Conservation (phyloP, 2,113 vertebrate species). For the Gnathonemus echidnorhynchus region DNA sequence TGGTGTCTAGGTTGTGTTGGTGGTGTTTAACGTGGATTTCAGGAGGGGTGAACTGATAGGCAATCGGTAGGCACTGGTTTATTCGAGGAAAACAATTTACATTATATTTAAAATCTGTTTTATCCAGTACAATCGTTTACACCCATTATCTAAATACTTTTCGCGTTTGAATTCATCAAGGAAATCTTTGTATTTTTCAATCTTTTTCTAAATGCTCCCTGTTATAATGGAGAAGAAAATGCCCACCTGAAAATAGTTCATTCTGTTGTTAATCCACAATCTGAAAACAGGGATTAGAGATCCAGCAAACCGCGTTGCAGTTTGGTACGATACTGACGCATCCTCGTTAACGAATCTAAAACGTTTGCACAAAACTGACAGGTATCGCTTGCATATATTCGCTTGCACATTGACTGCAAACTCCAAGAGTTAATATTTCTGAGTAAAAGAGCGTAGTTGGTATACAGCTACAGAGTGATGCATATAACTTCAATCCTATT, state of each 20-base stretch:
- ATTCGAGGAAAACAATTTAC: neutral
- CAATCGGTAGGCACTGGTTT: neutral
- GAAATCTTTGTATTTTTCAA: neutral
- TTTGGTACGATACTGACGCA: neutral
- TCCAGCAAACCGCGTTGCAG: neutral
- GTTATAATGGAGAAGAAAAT: slow-evolving; percentile 10
- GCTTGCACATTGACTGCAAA: neutral
- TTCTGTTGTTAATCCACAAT: neutral
- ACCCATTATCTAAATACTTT: neutral
- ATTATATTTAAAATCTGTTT: neutral
- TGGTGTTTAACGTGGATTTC: neutral
- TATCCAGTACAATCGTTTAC: neutral
- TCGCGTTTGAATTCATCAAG: neutral
- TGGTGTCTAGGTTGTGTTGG: neutral
- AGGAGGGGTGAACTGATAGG: neutral
- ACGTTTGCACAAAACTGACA: slow-evolving; percentile 10
- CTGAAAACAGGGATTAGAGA: neutral
- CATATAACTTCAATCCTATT: neutral
- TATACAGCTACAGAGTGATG: neutral
- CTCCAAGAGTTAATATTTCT: neutral
- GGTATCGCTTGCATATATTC: neutral
- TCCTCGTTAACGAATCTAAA: neutral
- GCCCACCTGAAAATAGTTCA: slow-evolving; percentile 8
- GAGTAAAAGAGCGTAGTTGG: neutral
- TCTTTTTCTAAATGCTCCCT: neutral